These are phyloP conservation scores for Drosophila sulfurigaster DNA, from an alignment of 1,140 invertebrate species.

Conservation along the genomic window DNA sequence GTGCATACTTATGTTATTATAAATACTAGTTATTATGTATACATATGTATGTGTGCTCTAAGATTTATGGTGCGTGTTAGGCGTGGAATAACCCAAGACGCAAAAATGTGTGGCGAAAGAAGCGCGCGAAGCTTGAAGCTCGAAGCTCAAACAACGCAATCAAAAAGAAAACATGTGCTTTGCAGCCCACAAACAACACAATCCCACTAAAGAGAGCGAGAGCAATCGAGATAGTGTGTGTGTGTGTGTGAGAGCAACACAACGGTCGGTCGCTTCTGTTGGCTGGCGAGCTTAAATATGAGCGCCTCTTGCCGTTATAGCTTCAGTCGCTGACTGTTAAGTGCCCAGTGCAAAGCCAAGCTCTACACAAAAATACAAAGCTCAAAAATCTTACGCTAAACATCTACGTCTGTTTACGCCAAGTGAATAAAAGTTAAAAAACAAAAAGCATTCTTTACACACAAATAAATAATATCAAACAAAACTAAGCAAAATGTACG, in stretches of 20 bases:
- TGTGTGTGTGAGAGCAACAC: constrained; percentile 14
- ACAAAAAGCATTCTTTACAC: constrained; percentile 4
- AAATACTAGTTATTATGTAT: constrained; percentile 21
- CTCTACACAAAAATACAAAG: constrained; percentile 1
- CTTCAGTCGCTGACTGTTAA: constrained; percentile 68
- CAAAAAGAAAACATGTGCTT: constrained; percentile 75
- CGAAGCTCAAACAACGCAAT: constrained; percentile 35
- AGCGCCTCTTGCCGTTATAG: constrained; percentile 48
- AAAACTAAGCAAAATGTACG: constrained; percentile 65
- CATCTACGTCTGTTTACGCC: constrained; percentile 9
- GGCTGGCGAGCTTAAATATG: constrained; percentile 64
- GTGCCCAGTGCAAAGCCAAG: constrained; percentile 59
- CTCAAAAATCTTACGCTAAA: not conserved
- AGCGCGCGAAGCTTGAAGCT: constrained; percentile 7
- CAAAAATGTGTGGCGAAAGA: constrained; percentile 47
- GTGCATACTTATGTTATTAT: constrained; percentile 11
- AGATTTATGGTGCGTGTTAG: constrained; percentile 69
- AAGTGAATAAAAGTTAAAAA: constrained; percentile 11
- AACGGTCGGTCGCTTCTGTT: not conserved
- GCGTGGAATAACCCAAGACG: constrained; percentile 68
- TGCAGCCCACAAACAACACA: not conserved
- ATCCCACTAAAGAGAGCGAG: not conserved
- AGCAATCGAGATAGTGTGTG: not conserved
- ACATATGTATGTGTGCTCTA: constrained; percentile 6
- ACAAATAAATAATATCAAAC: constrained; percentile 29